A percentile compares a stretch with the other conserved stretches of the same genome.
These are phyloP conservation scores for Alethe diademata DNA, from an alignment of 2,113 vertebrate species.

Conservation along the genomic window DNA sequence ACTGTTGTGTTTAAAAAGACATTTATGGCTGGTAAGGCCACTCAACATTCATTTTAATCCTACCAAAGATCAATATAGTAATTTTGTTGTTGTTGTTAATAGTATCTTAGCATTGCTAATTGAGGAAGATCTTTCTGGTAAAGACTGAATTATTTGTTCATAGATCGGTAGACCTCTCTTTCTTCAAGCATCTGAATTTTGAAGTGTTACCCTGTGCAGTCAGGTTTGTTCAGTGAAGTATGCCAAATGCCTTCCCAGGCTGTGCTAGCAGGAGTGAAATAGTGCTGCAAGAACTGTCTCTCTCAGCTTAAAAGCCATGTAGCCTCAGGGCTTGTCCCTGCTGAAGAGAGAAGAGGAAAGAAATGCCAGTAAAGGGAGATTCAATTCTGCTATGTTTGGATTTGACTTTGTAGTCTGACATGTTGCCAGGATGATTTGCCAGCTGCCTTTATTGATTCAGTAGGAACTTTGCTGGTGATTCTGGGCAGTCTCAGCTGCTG, in stretches of 20 bases:
- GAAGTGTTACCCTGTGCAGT: neutral
- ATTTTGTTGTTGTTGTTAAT: neutral
- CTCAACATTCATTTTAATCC: neutral
- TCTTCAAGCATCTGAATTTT: neutral
- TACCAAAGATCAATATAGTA: neutral
- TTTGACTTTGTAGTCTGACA: neutral
- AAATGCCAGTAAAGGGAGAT: neutral
- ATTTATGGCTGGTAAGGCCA: neutral
- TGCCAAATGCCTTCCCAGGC: neutral
- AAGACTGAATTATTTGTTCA: accelerated
- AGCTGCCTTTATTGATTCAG: neutral
- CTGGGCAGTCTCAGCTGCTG: neutral
- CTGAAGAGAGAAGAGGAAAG: neutral
- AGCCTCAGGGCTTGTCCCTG: neutral
- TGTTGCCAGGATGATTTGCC: neutral
- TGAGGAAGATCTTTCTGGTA: neutral
- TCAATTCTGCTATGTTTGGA: neutral
- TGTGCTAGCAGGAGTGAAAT: neutral
- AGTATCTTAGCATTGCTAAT: neutral
- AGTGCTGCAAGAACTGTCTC: neutral
- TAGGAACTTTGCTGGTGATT: neutral
- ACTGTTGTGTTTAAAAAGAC: neutral
- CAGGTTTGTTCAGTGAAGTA: neutral
- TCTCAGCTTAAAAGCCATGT: neutral
- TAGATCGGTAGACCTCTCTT: neutral